Conservation (phyloP, 2,797 vertebrate genomes). For the Cryptoblepharus egeriae region DNA sequence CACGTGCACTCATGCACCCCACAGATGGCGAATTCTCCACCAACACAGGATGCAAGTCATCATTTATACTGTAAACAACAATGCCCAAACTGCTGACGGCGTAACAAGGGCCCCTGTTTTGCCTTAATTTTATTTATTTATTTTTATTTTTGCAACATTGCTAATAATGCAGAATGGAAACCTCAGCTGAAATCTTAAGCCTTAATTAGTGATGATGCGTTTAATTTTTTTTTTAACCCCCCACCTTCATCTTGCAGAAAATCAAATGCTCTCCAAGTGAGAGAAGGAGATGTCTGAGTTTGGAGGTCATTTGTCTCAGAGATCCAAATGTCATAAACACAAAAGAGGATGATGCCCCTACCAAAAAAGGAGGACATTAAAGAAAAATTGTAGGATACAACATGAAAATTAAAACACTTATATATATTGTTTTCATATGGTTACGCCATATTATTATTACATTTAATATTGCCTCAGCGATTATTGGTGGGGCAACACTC, state of each 20-base stretch:
- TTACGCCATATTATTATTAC: too few relatives aligned
- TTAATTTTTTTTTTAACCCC: conserved; percentile 38
- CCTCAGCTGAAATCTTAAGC: conserved; percentile 68
- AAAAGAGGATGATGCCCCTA: too few relatives aligned
- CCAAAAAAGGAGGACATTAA: too few relatives aligned
- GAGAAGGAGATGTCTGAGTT: neutral
- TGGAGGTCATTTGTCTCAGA: too few relatives aligned
- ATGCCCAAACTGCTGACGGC: conserved; percentile 69
- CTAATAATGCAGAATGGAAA: conserved; percentile 72
- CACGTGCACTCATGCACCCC: neutral
- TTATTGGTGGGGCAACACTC: too few relatives aligned
- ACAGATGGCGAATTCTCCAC: conserved; percentile 54
- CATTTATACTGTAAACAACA: conserved; percentile 71
- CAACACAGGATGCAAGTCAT: conserved; percentile 68
- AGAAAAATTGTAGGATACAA: too few relatives aligned
- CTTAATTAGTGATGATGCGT: conserved; percentile 71
- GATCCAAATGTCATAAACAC: too few relatives aligned
- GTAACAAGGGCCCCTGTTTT: conserved; percentile 68
- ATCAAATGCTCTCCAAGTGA: conserved; percentile 56
- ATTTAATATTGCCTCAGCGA: too few relatives aligned
- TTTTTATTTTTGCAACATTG: conserved; percentile 22
- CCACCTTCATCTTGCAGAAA: conserved; percentile 31
- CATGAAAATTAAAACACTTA: too few relatives aligned
- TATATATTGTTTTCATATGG: too few relatives aligned
- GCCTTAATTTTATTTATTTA: conserved; percentile 15